phyloP scores from a whole-genome alignment of 2,113 vertebrate species.

The Plectropomus leopardus region DNA sequence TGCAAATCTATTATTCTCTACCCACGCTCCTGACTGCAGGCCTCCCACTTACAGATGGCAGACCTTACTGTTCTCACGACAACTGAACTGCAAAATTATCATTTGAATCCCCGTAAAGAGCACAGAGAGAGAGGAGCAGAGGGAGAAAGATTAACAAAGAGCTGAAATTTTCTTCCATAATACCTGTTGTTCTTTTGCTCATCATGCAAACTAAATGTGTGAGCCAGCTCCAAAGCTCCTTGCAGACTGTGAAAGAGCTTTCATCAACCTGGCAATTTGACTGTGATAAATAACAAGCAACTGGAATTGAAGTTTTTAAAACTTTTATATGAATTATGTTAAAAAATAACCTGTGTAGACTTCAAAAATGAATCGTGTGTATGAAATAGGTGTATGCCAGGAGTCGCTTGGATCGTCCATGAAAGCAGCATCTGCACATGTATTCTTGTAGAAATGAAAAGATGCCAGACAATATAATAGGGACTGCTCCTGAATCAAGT shows the following conservation, averaged over 20 bases:
- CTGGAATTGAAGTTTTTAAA: background rate
- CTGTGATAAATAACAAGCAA: background rate
- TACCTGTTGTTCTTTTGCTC: slow-evolving; percentile 26
- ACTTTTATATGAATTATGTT: background rate
- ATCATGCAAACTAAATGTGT: slow-evolving; percentile 14
- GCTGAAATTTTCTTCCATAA: slow-evolving; percentile 20
- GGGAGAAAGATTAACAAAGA: slow-evolving; percentile 29
- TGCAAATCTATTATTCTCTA: slow-evolving; percentile 63
- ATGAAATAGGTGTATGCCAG: no score
- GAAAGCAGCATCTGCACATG: background rate
- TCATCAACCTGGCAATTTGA: slow-evolving; percentile 4
- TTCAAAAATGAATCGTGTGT: no score
- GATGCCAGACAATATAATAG: slow-evolving; percentile 2
- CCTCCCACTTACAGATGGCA: slow-evolving; percentile 66
- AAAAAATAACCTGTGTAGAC: background rate
- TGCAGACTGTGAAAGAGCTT: slow-evolving; percentile 10
- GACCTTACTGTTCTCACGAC: slow-evolving; percentile 58
- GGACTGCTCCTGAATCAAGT: slow-evolving; percentile 1
- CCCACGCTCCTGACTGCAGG: slow-evolving; percentile 49
- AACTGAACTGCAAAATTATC: slow-evolving; percentile 56
- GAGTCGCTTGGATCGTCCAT: background rate
- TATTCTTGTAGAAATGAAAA: background rate
- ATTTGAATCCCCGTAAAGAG: slow-evolving; percentile 50
- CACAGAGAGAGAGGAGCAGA: slow-evolving; percentile 20
- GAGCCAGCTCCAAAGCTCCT: slow-evolving; percentile 8